Evolutionary conservation across 1,140 invertebrate genomes (phyloP), one percentile per base, ranked within the genome.

Genomic region (Neodiprion pinetum): DNA sequence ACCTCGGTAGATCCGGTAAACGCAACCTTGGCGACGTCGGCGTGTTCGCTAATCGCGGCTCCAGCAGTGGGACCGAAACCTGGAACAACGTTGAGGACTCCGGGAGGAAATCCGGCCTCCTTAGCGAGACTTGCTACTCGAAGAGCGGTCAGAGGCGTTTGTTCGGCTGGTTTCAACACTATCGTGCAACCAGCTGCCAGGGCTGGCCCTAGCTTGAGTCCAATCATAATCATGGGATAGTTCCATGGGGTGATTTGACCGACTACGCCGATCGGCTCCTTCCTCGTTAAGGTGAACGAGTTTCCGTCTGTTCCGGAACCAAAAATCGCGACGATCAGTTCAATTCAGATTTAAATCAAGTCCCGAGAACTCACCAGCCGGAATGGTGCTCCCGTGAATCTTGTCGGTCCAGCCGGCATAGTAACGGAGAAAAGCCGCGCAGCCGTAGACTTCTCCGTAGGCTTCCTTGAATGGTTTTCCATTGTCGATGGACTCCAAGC

Each of bases 211-310:
- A 95, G 88, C 84, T 96, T 96, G 93, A 94, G 95, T 2, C 93
- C 90, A 77, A 93, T 90, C 93, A 96, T 95, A n/a, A 94, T 85
- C 68, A 96, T 86, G 1, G 94, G 94, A 81, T 95, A 96, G 86
- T 96, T 96, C 94, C 94, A 95, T 67, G 94, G 94, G 77, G 95
- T 93, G 67, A 96, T 94, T 82, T 94, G 92, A 17, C 93, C 95
- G 85, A 93, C 94, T 48, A 96, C 93, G 65, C 95, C 95, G 48
- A 96, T 91, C 9, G 95, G 94, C 83, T 96, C 94, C 79, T 93
- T 92, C 21, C 93, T 82, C 0, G 94, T 95, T 80, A 93, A 93
- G 1, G 90, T 88, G 76, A 92, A 80, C 11, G 90, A 86, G 70
- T 88, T 85, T 71, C 90, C 90, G 85, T 92, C 86, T 88, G 76